Evolutionary conservation across 2,888 invertebrate genomes (phyloP), one percentile per base, ranked within the genome.

Genomic region (Brachypterus glaber): DNA sequence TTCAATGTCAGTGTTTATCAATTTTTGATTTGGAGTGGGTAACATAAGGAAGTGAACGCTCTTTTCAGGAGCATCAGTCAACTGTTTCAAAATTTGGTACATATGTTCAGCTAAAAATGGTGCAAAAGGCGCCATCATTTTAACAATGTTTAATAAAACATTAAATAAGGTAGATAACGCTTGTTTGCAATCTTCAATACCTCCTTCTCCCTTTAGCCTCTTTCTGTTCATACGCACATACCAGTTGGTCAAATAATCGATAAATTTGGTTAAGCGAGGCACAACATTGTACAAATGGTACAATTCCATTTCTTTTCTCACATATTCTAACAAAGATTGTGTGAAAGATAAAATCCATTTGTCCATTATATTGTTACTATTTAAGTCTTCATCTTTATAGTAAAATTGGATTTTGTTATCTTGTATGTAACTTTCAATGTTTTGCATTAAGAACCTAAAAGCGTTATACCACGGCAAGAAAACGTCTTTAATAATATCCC

Each of bases 241-340:
- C 95, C 96, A 96, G 64, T 99, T 99, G 17, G 97, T 98, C 3
- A 98, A 74, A 59, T 96, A 89, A 59, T 97, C 96, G 48, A 98
- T 91, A 64, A 92, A 98, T 61, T 93, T 92, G 0, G 96, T 85
- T 27, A 99, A 69, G 37, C 83, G 73, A 0, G 96, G 95, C 7
- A 96, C 84, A 7, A 98, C 98, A 1, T 95, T 96, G 60, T 96
- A 98, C 36, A 98, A 69, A 37, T 87, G 79, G 62, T 97, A 98
- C 1, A 85, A 83, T 53, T 78, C 77, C 98, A 98, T 98, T 70
- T 98, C 97, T 50, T 78, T 74, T 34, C 84, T 79, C 5, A 97
- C 81, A 68, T 87, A 96, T 45, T 77, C 75, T 32, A 97, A 72
- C 7, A 98, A 70, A 1, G 90, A 88, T 66, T 98, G 96, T 0